Evolutionary conservation across 2,888 invertebrate genomes (phyloP).

Genomic region (Podabrus alpinus): DNA sequence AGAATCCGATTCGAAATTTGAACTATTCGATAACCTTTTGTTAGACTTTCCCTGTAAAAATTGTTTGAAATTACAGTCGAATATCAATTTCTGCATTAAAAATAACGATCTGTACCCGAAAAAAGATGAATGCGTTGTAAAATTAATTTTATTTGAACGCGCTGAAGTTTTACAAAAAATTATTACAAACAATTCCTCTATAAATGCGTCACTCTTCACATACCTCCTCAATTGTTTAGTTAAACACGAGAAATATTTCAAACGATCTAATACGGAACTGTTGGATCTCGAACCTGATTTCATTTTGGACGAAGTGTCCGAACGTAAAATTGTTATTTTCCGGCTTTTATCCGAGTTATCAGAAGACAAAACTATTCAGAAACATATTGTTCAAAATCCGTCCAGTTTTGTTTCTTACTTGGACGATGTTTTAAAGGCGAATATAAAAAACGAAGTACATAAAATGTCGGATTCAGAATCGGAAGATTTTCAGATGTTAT

Average conservation of each 20-base stretch:
- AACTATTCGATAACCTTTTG: slow-evolving; percentile 48
- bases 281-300: slow-evolving; percentile 54
- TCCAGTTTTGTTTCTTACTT: slow-evolving; percentile 57
- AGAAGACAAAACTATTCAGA: slow-evolving; percentile 55
- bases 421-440: slow-evolving; percentile 53
- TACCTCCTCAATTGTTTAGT: slow-evolving; percentile 52
- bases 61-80: slow-evolving; percentile 40
- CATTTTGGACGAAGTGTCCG: slow-evolving; percentile 42
- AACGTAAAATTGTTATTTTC: slow-evolving; percentile 57
- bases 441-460: slow-evolving; percentile 39
- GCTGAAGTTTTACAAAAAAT: slow-evolving; percentile 50
- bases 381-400: slow-evolving; percentile 56
- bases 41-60: slow-evolving; percentile 42
- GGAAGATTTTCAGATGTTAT: slow-evolving; percentile 46
- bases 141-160: slow-evolving; percentile 41
- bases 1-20: slow-evolving; percentile 31
- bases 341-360: slow-evolving; percentile 60
- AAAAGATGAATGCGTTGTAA: slow-evolving; percentile 30
- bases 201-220: slow-evolving; percentile 51
- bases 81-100: slow-evolving; percentile 42
- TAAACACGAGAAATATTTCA: slow-evolving; percentile 45
- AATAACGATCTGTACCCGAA: slow-evolving; percentile 35
- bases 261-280: slow-evolving; percentile 43
- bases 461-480: slow-evolving; percentile 38
- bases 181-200: slow-evolving; percentile 40